Conservation (phyloP, 2,113 vertebrate genomes). For the Anseranas semipalmata region DNA sequence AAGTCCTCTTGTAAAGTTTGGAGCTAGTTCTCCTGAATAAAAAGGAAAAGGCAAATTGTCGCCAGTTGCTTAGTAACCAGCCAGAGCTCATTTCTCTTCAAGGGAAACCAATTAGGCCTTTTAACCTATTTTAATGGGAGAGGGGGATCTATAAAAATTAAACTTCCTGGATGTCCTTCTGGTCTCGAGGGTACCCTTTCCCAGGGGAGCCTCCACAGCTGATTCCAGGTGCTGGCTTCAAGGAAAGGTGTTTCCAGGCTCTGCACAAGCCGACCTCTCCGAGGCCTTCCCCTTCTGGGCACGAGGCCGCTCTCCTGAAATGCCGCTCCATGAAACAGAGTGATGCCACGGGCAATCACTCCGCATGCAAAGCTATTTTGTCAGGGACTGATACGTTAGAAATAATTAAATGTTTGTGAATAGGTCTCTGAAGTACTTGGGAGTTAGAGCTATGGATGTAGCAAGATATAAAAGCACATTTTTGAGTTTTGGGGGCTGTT, state of each 20-base stretch:
- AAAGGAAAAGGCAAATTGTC: not conserved
- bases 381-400: not conserved
- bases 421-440: not conserved
- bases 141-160: not conserved
- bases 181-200: not conserved
- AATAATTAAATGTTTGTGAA: not conserved
- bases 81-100: slow-evolving; percentile 12
- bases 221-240: not conserved
- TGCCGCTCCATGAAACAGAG: not conserved
- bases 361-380: not conserved
- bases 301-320: not conserved
- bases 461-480: not conserved
- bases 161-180: not conserved
- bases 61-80: slow-evolving; percentile 39
- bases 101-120: slow-evolving; percentile 40
- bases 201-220: not conserved
- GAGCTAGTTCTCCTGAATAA: not conserved
- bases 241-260: not conserved
- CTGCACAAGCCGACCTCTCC: not conserved
- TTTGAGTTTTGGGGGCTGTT: not conserved
- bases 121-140: not conserved
- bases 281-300: not conserved
- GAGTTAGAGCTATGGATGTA: not conserved
- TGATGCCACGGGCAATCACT: not conserved
- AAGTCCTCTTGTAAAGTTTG: not conserved